A percentile compares a stretch with the other conserved stretches of the same genome.
Evolutionary conservation across 2,113 vertebrate genomes (phyloP).

Genomic region (Microtus pennsylvanicus): DNA sequence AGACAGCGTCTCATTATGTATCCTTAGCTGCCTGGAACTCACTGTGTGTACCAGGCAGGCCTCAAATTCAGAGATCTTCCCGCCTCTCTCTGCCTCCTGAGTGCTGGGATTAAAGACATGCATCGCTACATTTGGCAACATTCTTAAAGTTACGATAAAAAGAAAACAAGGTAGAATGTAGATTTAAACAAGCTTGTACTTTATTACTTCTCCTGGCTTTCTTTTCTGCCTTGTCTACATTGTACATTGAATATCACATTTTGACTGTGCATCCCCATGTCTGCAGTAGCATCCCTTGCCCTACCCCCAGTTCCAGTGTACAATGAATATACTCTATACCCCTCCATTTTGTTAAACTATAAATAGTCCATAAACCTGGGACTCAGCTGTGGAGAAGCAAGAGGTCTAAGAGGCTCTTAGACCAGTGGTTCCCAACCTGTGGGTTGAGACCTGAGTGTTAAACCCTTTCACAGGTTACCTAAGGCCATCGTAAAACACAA

Average conservation of each 20-base stretch:
- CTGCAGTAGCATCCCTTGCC: neutral
- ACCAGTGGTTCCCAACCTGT: neutral
- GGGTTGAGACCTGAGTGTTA: too few relatives aligned
- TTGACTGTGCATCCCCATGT: neutral
- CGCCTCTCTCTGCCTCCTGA: too few relatives aligned
- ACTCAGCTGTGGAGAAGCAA: neutral
- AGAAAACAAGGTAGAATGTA: neutral
- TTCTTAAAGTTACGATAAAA: neutral
- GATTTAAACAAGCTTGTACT: neutral
- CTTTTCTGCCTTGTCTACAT: neutral
- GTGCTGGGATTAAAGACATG: too few relatives aligned
- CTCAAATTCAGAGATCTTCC: too few relatives aligned
- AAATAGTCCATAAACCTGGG: neutral
- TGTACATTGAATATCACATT: neutral
- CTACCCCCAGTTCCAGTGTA: neutral
- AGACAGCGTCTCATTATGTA: too few relatives aligned
- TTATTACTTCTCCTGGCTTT: neutral
- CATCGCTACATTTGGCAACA: too few relatives aligned
- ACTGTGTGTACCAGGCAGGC: too few relatives aligned
- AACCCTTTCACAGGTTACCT: neutral
- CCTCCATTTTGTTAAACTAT: neutral
- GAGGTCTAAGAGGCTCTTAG: neutral
- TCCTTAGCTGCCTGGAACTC: too few relatives aligned
- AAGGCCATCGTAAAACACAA: neutral
- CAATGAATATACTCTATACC: neutral